Conservation (phyloP, 2,888 invertebrate genomes). For the Steinernema carpocapsae region DNA sequence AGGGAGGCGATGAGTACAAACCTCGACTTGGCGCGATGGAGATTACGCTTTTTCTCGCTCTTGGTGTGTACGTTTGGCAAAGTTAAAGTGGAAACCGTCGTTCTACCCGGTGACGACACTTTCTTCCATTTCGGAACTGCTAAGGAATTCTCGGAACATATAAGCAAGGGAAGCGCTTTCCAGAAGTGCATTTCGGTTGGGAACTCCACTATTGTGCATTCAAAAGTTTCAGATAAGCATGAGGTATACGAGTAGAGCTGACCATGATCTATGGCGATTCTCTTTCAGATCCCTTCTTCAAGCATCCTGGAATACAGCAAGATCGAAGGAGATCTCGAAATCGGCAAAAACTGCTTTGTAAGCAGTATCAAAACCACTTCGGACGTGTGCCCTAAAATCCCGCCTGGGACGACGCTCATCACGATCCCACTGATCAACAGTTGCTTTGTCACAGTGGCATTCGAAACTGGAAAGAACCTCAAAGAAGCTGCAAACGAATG, state of each 20-base stretch:
- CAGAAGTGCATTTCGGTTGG: neutral
- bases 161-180: neutral
- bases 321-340: neutral
- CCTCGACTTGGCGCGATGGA: neutral
- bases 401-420: neutral
- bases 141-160: neutral
- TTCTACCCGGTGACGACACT: neutral
- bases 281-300: neutral
- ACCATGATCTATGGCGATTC: neutral
- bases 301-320: neutral
- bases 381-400: neutral
- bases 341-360: neutral
- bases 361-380: neutral
- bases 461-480: neutral
- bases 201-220: neutral
- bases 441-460: slow-evolving; percentile 6
- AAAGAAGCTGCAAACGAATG: neutral
- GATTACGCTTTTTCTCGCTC: neutral
- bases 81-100: neutral
- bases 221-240: neutral
- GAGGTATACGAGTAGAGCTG: neutral
- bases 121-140: neutral
- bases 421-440: neutral
- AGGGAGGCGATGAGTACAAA: neutral
- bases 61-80: neutral